Evolutionary conservation across 1,140 invertebrate species (phyloP), one percentile per base, ranked within the genome.

Genomic region (Himalopsyche phryganea): DNA sequence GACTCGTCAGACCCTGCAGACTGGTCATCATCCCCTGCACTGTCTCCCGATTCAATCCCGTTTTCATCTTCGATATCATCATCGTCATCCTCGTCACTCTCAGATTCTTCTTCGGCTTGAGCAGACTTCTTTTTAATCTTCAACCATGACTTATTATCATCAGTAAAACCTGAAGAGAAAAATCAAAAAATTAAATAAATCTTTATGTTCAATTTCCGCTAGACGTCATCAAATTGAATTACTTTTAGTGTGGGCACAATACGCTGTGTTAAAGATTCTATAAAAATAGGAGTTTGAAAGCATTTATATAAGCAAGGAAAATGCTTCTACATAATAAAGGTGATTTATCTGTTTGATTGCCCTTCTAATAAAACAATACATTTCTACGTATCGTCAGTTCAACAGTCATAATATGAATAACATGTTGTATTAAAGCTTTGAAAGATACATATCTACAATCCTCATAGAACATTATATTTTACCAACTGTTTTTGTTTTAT

Each of bases 61-160:
- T 68, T 51, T 32, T 61, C 65, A 46, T 50, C 45, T 44, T 66
- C 63, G 23, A 33, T 50, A 47, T 67, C 65, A 42, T 67, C 64
- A 28, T 69, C 66, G 60, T 72, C 67, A 23, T 62, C 59, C 5
- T 60, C 57, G 35, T 68, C 66, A 35, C 62, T 49, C n/a, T 71
- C 66, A 49, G 65, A 57, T 42, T 66, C 66, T 19, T 69, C 63
- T 6, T 65, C 62, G 1, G 55, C 32, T 41, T 68, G 17, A 51
- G 17, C 23, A 28, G 23, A 28, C 23, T 28, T 77, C 41, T 74
- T 68, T 65, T 83, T 85, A 5, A 79, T 80, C 67, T 83, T 87
- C 42, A 89, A 67, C 86, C 86, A 88, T 44, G 74, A 69, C 42
- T 82, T 80, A 66, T 89, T 88, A 28, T 88, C 83, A 79, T 89